A percentile compares a stretch with the other conserved stretches of the same genome.
These are phyloP conservation scores for Hippoglossus stenolepis DNA, from an alignment of 2,113 vertebrate genomes.

Conservation along the genomic window DNA sequence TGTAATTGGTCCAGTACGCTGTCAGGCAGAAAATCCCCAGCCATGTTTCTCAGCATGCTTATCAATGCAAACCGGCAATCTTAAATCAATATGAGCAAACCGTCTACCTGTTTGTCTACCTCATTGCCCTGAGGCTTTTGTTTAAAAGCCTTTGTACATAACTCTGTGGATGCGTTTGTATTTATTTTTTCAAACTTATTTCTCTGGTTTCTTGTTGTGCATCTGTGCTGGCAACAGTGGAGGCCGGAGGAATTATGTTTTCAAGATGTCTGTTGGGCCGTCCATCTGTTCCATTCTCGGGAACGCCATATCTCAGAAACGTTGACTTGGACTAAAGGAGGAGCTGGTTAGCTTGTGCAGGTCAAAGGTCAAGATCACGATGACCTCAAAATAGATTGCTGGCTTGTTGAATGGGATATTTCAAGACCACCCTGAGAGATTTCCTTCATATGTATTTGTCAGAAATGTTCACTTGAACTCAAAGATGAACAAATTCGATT, in stretches of 20 bases:
- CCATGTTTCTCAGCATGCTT: constrained; percentile 33
- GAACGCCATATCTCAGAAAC: not conserved
- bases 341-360: too few species aligned
- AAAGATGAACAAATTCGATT: too few species aligned
- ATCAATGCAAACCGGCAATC: constrained; percentile 36
- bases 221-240: not conserved
- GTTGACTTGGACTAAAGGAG: too few species aligned
- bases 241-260: not conserved
- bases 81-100: not conserved
- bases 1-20: constrained; percentile 4
- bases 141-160: not conserved
- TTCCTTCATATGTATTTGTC: too few species aligned
- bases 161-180: not conserved
- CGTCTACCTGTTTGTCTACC: constrained; percentile 9
- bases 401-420: too few species aligned
- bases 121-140: not conserved
- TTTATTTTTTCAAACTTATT: too few species aligned
- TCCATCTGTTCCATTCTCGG: not conserved
- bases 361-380: not conserved
- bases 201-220: too few species aligned
- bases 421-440: not conserved
- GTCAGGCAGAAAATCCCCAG: too few species aligned
- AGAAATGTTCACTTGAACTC: too few species aligned
- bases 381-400: too few species aligned
- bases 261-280: not conserved